Base-by-base conservation (phyloP, 1,140 invertebrate species). In the Heliconius himera region DNA sequence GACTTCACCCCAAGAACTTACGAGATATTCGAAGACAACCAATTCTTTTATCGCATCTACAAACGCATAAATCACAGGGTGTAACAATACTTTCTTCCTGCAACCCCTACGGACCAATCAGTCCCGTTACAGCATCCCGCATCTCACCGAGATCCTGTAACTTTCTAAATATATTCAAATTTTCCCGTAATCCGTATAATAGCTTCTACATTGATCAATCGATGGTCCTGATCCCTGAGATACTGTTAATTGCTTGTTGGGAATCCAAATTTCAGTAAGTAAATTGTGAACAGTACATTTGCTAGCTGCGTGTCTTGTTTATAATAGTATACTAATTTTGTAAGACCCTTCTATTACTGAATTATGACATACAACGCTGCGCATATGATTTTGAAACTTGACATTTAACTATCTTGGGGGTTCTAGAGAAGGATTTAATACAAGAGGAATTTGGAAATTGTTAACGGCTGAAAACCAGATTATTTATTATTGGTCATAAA, bases 91-190 rank as follows among this genome's bases (percentile, higher is more conserved):
- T 56, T 56, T 56, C 54, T 20, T 56, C n/a, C 26, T 26, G 38
- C 74, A 49, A 70, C 46, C 74, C 60, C 38, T 20, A 36, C 22
- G 20, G 20, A 11, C 74, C 38, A 33, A 76, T 70, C 49, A 76
- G 60, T 33, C 74, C 36, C 33, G 51, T 20, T 36, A 26, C 60
- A 41, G 60, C 60, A 70, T 70, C 56, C 74, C 74, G 74, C 33
- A 75, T 66, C 54, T 66, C 74, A 41, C 22, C 41, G 56, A 70
- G 13, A 46, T 46, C 13, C 41, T 16, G 41, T 76, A 76, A 76
- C 56, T 75, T 41, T 41, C 22, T 70, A 38, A 51, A 78, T 74
- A 41, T 78, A 78, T 78, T 78, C 49, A 38, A 74, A 78, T 70
- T 66, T 70, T 26, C 33, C 36, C 13, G 73, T 41, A 74, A 70